phyloP scores from a whole-genome alignment of 2,113 vertebrate species.

The Festucalex cinctus region DNA sequence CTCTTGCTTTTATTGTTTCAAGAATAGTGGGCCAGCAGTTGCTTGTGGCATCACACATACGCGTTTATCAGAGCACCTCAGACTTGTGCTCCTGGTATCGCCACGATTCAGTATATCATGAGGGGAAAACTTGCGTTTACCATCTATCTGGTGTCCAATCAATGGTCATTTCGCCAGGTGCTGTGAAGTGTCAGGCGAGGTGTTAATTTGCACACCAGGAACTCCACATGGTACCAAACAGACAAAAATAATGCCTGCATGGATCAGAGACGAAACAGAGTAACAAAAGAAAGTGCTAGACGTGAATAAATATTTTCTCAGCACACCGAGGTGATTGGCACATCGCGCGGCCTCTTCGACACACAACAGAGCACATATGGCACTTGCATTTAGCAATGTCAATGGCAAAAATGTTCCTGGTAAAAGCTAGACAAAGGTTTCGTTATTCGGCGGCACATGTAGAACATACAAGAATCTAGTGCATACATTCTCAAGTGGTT shows the following conservation, averaged over 20 bases:
- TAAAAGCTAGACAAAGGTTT: neutral
- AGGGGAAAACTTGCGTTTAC: neutral
- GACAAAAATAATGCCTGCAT: constrained; percentile 34
- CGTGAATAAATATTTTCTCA: constrained; percentile 25
- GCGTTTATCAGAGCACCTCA: constrained; percentile 27
- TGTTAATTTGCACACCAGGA: constrained; percentile 60
- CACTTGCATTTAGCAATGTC: constrained; percentile 9
- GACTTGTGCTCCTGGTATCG: neutral
- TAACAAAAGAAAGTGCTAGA: constrained; percentile 27
- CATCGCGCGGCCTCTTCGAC: neutral
- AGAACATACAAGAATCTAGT: neutral
- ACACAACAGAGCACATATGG: neutral
- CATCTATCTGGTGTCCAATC: neutral
- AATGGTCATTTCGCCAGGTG: constrained; percentile 29
- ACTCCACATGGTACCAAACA: constrained; percentile 43
- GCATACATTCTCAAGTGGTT: neutral
- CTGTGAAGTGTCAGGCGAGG: constrained; percentile 31
- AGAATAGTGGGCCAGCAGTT: constrained; percentile 27
- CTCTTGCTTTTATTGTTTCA: constrained; percentile 16
- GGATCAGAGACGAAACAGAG: neutral
- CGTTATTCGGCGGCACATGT: neutral
- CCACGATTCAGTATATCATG: neutral
- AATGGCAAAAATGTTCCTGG: neutral
- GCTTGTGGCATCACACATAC: constrained; percentile 29
- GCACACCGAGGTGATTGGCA: constrained; percentile 2